Evolutionary conservation across 2,888 invertebrate genomes (phyloP), one percentile per base, ranked within the genome.

Genomic region (Perithous albicinctus): DNA sequence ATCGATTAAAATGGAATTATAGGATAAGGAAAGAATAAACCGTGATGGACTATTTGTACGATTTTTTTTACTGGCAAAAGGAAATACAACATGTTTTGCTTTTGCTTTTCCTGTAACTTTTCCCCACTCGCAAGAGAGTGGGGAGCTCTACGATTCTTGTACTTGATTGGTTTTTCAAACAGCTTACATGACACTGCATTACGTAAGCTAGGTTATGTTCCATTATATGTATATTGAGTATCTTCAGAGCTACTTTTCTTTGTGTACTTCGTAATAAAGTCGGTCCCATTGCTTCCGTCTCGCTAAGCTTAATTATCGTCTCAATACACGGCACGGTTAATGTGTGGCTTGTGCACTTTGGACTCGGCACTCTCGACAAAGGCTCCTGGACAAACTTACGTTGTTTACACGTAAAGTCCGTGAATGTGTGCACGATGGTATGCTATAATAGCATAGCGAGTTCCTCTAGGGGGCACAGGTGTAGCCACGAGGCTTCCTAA

Each of bases 401-500:
- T 26, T 70, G 56, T 70, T 70, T 56, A 41, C 54, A 70, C 18
- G 41, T 38, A n/a, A 10, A 29, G 15, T 7, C 6, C 32, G 26
- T 15, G 29, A 12, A 56, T 20, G 29, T 20, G 10, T 64, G 32
- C 38, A 20, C 29, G 15, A 54, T 18, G 38, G 29, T 51, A 63
- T 43, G 8, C 18, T 41, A 54, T 29, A 54, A 69, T 41, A 46
- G 56, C 23, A 41, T 43, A 41, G 12, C 54, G 41, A 72, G 72
- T 72, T 43, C 41, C n/a, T 59, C 20, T 32, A 29, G 32, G 2
- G 43, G 35, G 67, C 56, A 51, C 66, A 63, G 32, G 67, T 78
- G 78, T 72, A 74, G 12, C 41, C n/a, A 51, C 59, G 63, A 66
- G 82, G 82, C 78, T 82, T 82, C 82, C 82, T 82, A 82, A 82